Evolutionary conservation across 2,797 vertebrate species (phyloP), one percentile per base, ranked within the genome.

Genomic region (Echiichthys vipera): DNA sequence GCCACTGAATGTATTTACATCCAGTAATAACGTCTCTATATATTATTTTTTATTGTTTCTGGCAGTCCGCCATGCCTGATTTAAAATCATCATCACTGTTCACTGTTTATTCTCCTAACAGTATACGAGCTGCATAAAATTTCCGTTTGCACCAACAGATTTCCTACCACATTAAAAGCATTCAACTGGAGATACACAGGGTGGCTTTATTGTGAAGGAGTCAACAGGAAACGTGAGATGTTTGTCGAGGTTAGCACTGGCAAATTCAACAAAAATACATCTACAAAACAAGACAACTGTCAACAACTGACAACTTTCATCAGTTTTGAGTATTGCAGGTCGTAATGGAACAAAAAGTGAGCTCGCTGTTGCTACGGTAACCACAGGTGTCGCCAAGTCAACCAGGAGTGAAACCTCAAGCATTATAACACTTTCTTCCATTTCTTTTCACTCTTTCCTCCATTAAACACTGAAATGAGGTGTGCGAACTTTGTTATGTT

Each of bases 171-270:
- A 40, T 17, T 39, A n/a, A 50, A 70, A 45, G 32, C 53, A 45
- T 57, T 37, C 1, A 22, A n/a, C 30, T 22, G 5, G 53, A 3
- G 5, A 67, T 45, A 45, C 13, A 27, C 4, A 0, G 13, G 1
- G 45, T 5, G 25, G 51, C 17, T 62, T 74, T 55, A 74, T 50
- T 56, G 29, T 62, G 47, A 32, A 49, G 14, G 10, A 2, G 34
- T 50, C 15, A n/a, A 24, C 34, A 39, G 46, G 55, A 42, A 27
- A 46, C 3, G 9, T 1, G 5, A 14, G 12, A 6, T 0, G 14
- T 37, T 14, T 42, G 22, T 37, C 24, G 4, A 13, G 13, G 18
- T 42, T 14, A 27, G 13, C 22, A 5, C 4, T 4, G 7, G 2
- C 5, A 3, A 5, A 1, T 29, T 36, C 1, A 29, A 34, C 18